A percentile compares a stretch with the other conserved stretches of the same genome.
phyloP scores from a whole-genome alignment of 1,140 invertebrate species.

The Cydia pomonella region DNA sequence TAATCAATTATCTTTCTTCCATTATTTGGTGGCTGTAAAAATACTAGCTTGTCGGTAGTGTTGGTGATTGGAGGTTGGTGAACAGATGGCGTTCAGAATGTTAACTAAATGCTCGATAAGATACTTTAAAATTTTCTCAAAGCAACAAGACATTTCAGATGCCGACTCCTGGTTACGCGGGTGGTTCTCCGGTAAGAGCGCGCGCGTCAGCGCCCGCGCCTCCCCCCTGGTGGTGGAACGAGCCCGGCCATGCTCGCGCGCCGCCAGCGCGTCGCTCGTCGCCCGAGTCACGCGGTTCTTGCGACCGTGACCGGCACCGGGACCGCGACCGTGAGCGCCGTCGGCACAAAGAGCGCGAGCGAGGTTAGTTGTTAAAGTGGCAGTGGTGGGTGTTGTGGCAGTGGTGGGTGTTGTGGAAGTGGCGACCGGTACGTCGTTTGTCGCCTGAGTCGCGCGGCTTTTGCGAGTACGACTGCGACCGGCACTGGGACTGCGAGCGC shows the following conservation, averaged over 20 bases:
- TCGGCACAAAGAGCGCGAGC: constrained; percentile 34
- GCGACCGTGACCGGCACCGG: constrained; percentile 42
- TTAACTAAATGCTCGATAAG: too few relatives aligned
- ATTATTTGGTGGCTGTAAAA: too few relatives aligned
- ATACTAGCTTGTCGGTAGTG: too few relatives aligned
- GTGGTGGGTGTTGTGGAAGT: too few relatives aligned
- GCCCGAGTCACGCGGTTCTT: constrained; percentile 56
- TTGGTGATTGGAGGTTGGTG: too few relatives aligned
- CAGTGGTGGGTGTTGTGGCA: too few relatives aligned
- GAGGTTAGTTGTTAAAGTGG: neutral
- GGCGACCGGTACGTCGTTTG: too few relatives aligned
- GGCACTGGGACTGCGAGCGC: constrained; percentile 43
- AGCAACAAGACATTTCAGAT: constrained; percentile 37
- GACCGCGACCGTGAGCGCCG: constrained; percentile 48
- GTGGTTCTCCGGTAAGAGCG: constrained; percentile 49
- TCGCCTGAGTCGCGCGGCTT: constrained; percentile 57
- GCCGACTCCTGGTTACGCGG: constrained; percentile 39
- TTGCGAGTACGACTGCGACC: constrained; percentile 42
- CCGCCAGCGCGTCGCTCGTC: constrained; percentile 55
- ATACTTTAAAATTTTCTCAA: too few relatives aligned
- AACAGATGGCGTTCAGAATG: too few relatives aligned
- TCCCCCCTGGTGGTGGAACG: constrained; percentile 65
- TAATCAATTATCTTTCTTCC: too few relatives aligned
- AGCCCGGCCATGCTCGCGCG: constrained; percentile 26
- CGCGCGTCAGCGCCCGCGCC: constrained; percentile 60